Percentiles rank a stretch among this genome's conserved stretches.
Conservation (phyloP, 2,113 vertebrate genomes). For the Henicopernis longicauda region DNA sequence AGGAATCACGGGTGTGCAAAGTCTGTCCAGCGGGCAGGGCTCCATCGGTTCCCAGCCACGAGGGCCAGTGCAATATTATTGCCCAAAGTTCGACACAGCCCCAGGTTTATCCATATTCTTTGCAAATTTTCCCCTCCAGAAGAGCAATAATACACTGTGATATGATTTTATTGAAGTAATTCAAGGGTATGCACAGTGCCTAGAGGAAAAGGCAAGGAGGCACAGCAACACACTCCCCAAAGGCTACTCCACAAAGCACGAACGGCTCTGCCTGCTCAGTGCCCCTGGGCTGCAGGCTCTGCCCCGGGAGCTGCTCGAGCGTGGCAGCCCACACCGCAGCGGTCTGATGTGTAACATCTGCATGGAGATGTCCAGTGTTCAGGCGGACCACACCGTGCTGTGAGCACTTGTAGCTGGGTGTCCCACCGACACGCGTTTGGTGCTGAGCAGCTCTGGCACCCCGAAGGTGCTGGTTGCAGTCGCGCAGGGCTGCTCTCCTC, state of each 20-base stretch:
- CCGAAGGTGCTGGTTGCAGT: rapidly evolving
- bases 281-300: neutral
- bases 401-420: neutral
- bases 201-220: neutral
- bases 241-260: neutral
- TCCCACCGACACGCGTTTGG: rapidly evolving
- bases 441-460: neutral
- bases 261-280: neutral
- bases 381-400: rapidly evolving
- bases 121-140: neutral
- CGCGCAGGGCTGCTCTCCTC: neutral
- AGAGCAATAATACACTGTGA: neutral
- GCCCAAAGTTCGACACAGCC: neutral
- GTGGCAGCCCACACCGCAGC: rapidly evolving
- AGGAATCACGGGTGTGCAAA: too few species aligned
- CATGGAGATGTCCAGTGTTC: rapidly evolving
- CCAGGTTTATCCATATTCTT: neutral
- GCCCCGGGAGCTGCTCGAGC: neutral
- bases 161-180: neutral
- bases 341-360: neutral
- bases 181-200: neutral
- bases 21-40: neutral
- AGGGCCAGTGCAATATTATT: neutral
- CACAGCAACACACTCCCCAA: neutral
- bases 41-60: neutral